A percentile compares a stretch with the other conserved stretches of the same genome.
Conservation (phyloP, 2,888 invertebrate genomes). For the Aphodius sticticus region DNA sequence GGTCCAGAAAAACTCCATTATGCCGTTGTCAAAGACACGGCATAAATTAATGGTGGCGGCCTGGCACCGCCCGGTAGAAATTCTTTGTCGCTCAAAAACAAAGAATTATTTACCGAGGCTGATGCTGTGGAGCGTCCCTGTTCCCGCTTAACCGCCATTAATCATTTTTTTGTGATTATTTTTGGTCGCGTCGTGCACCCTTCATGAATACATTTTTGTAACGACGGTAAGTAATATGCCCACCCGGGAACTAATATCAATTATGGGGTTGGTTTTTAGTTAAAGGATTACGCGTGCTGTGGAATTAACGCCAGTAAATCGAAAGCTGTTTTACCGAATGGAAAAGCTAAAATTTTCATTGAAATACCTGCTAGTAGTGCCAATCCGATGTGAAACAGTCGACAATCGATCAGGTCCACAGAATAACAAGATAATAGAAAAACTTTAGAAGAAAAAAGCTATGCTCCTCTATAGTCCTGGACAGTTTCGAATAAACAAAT, state of each 20-base stretch:
- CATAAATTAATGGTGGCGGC: neutral
- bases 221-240: neutral
- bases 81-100: neutral
- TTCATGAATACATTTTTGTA: neutral
- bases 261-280: neutral
- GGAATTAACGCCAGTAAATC: too few species aligned
- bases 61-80: neutral
- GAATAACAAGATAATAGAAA: too few species aligned
- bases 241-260: neutral
- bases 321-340: too few species aligned
- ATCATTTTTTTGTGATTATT: neutral
- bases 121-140: neutral
- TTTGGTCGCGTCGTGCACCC: neutral
- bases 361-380: too few species aligned
- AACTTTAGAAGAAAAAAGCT: too few species aligned
- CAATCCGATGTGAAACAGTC: too few species aligned
- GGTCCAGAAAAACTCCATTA: neutral
- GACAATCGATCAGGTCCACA: too few species aligned
- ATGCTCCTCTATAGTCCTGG: too few species aligned
- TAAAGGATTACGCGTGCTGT: neutral
- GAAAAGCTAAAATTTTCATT: too few species aligned
- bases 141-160: neutral
- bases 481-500: too few species aligned
- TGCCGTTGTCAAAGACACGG: neutral
- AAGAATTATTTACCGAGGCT: neutral